A percentile compares a stretch with the other conserved stretches of the same genome.
These are phyloP conservation scores for Nesoenas mayeri DNA, from an alignment of 2,113 vertebrate genomes.

Conservation along the genomic window DNA sequence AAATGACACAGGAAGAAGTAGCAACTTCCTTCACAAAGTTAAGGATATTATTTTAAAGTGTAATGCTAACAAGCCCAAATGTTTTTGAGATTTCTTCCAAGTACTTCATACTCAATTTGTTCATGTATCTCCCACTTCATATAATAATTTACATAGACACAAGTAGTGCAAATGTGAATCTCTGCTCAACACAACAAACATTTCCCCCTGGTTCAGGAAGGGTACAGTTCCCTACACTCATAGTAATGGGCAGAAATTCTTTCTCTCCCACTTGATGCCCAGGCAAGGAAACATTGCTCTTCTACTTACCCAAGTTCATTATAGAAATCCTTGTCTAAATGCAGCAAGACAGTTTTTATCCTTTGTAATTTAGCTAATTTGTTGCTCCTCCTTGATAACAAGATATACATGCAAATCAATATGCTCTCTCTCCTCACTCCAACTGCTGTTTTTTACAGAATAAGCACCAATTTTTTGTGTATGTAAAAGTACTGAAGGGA, in stretches of 20 bases:
- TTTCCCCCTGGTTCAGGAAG: not conserved
- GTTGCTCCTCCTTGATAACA: not conserved
- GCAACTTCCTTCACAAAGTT: not conserved
- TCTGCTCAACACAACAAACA: not conserved
- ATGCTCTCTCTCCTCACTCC: not conserved
- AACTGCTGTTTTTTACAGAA: not conserved
- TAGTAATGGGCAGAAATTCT: not conserved
- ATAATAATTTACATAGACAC: not conserved
- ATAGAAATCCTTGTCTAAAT: not conserved
- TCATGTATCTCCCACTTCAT: not conserved
- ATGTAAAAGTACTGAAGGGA: not conserved
- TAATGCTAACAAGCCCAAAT: not conserved
- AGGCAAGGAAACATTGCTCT: not conserved
- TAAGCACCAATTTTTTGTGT: not conserved
- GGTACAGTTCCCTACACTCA: not conserved
- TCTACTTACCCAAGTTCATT: not conserved
- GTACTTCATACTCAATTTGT: not conserved
- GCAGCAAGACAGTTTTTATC: slow-evolving; percentile 4
- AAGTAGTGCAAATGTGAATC: not conserved
- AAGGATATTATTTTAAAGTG: not conserved
- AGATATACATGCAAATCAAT: not conserved
- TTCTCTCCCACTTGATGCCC: not conserved
- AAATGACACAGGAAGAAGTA: not conserved
- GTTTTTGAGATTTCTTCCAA: not conserved
- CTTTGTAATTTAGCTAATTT: slow-evolving; percentile 32